phyloP scores from a whole-genome alignment of 2,797 vertebrate species.

The Lycodopsis pacificus region DNA sequence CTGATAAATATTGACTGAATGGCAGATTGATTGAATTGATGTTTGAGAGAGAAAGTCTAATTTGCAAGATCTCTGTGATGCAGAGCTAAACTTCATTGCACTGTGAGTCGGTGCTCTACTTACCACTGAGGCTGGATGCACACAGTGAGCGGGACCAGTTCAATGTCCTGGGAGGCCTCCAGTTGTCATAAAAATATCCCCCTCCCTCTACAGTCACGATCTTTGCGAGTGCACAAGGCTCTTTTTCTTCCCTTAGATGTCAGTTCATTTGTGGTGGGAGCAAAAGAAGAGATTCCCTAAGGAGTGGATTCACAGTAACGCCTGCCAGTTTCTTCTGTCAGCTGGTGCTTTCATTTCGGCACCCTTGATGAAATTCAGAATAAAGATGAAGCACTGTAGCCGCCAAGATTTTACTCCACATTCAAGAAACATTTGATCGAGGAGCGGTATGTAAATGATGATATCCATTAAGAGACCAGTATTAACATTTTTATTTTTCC shows the following conservation, averaged over 20 bases:
- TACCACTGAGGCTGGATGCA: conserved; percentile 53
- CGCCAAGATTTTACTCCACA: conserved; percentile 27
- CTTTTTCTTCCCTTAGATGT: conserved; percentile 78
- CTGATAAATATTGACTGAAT: conserved; percentile 68
- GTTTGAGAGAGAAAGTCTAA: conserved; percentile 42
- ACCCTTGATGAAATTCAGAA: conserved; percentile 71
- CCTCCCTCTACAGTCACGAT: conserved; percentile 61
- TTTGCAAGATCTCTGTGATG: conserved; percentile 39
- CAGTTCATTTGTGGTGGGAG: conserved; percentile 77
- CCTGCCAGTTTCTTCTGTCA: conserved; percentile 79
- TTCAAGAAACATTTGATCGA: conserved; percentile 40
- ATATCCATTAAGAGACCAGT: conserved; percentile 18
- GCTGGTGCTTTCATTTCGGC: conserved; percentile 76
- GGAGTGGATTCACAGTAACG: conserved; percentile 76
- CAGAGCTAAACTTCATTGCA: conserved; percentile 47
- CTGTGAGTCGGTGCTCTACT: conserved; percentile 59
- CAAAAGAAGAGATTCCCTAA: conserved; percentile 75
- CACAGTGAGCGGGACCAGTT: conserved; percentile 62
- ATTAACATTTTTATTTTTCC: conserved; percentile 21
- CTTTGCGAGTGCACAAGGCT: conserved; percentile 69
- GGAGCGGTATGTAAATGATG: neutral
- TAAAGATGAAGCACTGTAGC: conserved; percentile 60
- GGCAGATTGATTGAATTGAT: conserved; percentile 64
- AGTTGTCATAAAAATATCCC: conserved; percentile 71
- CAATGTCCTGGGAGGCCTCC: conserved; percentile 71